Evolutionary conservation across 2,113 vertebrate species (phyloP), one percentile per base, ranked within the genome.

Genomic region (Urocolius indicus): DNA sequence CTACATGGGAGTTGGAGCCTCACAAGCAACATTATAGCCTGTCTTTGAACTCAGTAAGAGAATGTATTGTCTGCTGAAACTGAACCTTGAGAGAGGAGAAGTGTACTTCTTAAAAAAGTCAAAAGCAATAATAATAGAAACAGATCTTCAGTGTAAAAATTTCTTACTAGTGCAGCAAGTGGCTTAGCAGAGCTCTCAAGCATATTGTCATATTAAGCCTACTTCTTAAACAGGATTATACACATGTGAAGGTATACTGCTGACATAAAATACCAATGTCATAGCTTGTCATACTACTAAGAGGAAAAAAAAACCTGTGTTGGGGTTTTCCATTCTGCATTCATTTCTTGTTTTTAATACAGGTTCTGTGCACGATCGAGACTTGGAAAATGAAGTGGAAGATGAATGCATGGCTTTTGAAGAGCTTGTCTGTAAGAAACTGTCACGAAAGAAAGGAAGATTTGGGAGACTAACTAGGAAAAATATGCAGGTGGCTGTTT

Each of bases 381-480:
- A 93, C 91, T 79, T 97, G 85, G 98, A 98, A 81, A 93, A 98
- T 83, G 97, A 98, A 69, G 94, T 96, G 19, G 97, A 98, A 95
- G 96, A 98, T 52, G 98, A 97, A 94, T 90, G 82, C 23, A 96
- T 61, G 74, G 97, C 95, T 80, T 98, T 98, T 91, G 96, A 95
- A 77, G 98, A 98, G 75, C 97, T 98, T 29, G 36, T 69, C 36
- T 66, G 30, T 61, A 98, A 96, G 80, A 98, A 95, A 41, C 66
- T 13, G 13, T 61, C 27, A 15, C 95, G 96, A 72, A 97, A 95
- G 84, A 96, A 81, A 87, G 94, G 95, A 58, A 98, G 90, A 61
- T 59, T 8, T 63, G 89, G 93, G 65, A 97, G 90, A 73, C 46
- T 98, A 90, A 94, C 13, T 43, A 36, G n/a, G 68, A 95, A 59